Evolutionary conservation across 2,113 vertebrate species (phyloP), one percentile per base, ranked within the genome.

Genomic region (Poeciliopsis prolifica): DNA sequence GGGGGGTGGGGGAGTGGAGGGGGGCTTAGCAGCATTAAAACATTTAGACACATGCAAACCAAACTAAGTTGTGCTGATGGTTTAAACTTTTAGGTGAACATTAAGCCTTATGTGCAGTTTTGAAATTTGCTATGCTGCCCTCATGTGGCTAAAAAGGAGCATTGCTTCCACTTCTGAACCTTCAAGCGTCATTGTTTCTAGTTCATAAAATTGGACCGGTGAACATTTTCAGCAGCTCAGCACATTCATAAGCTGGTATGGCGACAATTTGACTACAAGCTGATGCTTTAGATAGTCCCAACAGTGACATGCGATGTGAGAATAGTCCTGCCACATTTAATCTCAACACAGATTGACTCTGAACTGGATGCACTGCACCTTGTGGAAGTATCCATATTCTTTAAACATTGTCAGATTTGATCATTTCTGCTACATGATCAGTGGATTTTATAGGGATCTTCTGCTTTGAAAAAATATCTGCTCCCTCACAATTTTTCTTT

Each of bases 41-140:
- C 24, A 60, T 19, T 72, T 24, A n/a, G 44, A 72, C 37, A 19
- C 14, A n/a, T 35, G 11, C 11, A 26, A 61, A 7, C 9, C 24
- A 58, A 70, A 60, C 30, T 35, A 37, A 70, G 4, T 19, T 24
- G 48, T 17, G 14, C 14, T 6, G n/a, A 6, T 24, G 4, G 11
- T 54, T 24, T 69, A 10, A 11, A 58, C 54, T 61, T 29, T 30
- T 54, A 33, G 11, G 28, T 54, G 48, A 31, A 31, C 7, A 58
- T 14, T 28, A 14, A 28, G 17, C 14, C 7, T 58, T 2, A 30
- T 24, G 4, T n/a, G 3, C 13, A 6, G 3, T 2, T 72, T 28
- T 22, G 14, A 12, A 44, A n/a, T 61, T 17, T 44, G 28, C 44
- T 68, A 44, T 75, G 54, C 35, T 75, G 65, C 74, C 65, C 33